These are phyloP conservation scores for Apamea monoglypha DNA, from an alignment of 2,888 invertebrate genomes.

Conservation along the genomic window DNA sequence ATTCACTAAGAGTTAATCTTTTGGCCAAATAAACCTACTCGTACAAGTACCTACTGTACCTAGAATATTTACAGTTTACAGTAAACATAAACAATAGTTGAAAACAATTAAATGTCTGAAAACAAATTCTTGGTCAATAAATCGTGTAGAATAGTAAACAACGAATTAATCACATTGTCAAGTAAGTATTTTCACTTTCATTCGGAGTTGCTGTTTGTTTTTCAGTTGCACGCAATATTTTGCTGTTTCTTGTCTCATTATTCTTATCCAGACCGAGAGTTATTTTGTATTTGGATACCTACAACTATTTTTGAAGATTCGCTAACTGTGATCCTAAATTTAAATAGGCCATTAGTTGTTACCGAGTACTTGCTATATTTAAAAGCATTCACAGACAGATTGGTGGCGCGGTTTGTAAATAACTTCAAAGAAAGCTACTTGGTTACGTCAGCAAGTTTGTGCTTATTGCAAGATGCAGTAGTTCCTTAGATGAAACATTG, in stretches of 20 bases:
- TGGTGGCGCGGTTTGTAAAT: constrained; percentile 33
- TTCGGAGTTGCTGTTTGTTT: constrained; percentile 51
- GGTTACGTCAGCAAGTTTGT: constrained; percentile 15
- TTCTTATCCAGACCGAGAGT: constrained; percentile 23
- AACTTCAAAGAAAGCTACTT: constrained; percentile 33
- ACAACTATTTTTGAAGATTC: constrained; percentile 44
- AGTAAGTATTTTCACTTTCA: constrained; percentile 57
- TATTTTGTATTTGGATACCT: constrained; percentile 36
- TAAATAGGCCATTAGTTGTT: constrained; percentile 23
- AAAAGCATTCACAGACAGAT: constrained; percentile 48
- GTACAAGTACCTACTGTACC: neutral
- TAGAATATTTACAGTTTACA: constrained; percentile 26
- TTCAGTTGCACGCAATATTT: constrained; percentile 30
- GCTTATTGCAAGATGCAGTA: constrained; percentile 26
- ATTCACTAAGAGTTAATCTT: constrained; percentile 23
- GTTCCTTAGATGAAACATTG: constrained; percentile 4
- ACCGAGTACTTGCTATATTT: constrained; percentile 33
- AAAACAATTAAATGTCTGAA: constrained; percentile 37
- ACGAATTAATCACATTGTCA: constrained; percentile 50
- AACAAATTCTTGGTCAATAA: constrained; percentile 33
- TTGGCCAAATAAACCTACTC: neutral
- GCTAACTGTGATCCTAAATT: constrained; percentile 27
- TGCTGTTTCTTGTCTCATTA: constrained; percentile 25
- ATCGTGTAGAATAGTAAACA: constrained; percentile 48
- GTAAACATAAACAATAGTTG: constrained; percentile 32